These are phyloP conservation scores for Zenarchopterus dispar DNA, from an alignment of 2,797 vertebrate species.

Conservation along the genomic window DNA sequence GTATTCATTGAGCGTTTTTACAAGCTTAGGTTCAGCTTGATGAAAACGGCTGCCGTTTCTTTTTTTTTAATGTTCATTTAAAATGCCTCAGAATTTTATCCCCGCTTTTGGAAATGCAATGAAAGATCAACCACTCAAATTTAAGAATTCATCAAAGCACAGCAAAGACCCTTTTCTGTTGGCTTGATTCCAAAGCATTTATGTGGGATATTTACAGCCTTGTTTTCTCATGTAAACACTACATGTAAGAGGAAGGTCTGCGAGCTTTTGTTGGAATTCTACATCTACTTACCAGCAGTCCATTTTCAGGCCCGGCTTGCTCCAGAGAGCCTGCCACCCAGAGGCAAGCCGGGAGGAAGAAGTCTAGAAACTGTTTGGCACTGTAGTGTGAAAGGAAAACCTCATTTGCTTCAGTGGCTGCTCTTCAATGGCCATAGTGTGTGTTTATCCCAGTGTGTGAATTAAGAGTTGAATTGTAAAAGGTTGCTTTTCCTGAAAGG, in stretches of 20 bases:
- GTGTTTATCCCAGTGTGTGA: slow-evolving; percentile 57
- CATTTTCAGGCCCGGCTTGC: slow-evolving; percentile 16
- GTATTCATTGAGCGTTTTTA: slow-evolving; percentile 68
- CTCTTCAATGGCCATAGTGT: slow-evolving; percentile 31
- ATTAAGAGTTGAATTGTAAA: slow-evolving; percentile 46
- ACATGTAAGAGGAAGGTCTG: slow-evolving; percentile 62
- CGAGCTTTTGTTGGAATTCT: slow-evolving; percentile 75
- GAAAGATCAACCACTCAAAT: slow-evolving; percentile 40
- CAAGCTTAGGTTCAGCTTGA: slow-evolving; percentile 50
- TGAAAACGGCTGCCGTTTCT: slow-evolving; percentile 57
- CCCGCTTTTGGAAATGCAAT: slow-evolving; percentile 43
- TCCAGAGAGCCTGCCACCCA: slow-evolving; percentile 44
- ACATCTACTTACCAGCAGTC: slow-evolving; percentile 70
- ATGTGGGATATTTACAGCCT: slow-evolving; percentile 75
- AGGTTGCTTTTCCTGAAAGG: slow-evolving; percentile 40
- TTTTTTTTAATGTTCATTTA: slow-evolving; percentile 33
- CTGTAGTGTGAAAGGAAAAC: slow-evolving; percentile 67
- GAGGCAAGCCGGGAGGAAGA: slow-evolving; percentile 40
- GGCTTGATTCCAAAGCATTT: slow-evolving; percentile 60
- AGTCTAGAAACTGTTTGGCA: slow-evolving; percentile 61
- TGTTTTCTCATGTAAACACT: slow-evolving; percentile 79
- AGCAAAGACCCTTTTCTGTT: slow-evolving; percentile 27
- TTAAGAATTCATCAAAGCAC: slow-evolving; percentile 58
- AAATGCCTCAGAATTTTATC: slow-evolving; percentile 35
- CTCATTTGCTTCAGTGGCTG: slow-evolving; percentile 70